Percentiles rank a stretch among this genome's conserved stretches.
phyloP scores from a whole-genome alignment of 2,888 invertebrate genomes.

The Calameuta pallipes region DNA sequence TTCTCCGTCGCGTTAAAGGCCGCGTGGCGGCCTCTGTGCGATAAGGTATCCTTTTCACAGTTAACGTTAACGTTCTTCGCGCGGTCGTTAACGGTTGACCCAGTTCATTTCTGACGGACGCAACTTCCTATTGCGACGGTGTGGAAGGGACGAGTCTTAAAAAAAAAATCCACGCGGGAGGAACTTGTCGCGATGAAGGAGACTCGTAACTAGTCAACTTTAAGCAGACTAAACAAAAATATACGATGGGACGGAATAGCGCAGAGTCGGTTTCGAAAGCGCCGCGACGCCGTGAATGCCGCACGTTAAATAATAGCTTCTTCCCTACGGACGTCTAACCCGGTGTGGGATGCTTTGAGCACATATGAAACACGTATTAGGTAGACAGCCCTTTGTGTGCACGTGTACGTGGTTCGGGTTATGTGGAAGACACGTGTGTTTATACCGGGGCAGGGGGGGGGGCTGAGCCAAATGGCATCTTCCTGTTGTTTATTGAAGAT shows the following conservation, averaged over 20 bases:
- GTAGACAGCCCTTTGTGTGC: neutral
- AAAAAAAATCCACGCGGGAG: neutral
- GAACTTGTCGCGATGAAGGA: neutral
- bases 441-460: neutral
- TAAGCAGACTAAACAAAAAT: neutral
- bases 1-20: neutral
- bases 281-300: neutral
- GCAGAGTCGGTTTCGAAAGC: neutral
- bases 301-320: neutral
- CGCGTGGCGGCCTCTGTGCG: neutral
- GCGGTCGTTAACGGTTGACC: neutral
- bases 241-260: neutral
- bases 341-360: neutral
- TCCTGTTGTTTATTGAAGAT: slow-evolving; percentile 30
- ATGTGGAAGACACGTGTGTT: slow-evolving; percentile 3
- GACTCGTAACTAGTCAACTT: neutral
- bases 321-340: neutral
- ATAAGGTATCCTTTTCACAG: neutral
- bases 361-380: neutral
- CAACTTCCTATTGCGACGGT: neutral
- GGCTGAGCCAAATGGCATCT: slow-evolving; percentile 28
- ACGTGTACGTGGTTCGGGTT: neutral
- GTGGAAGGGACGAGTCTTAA: neutral
- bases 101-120: neutral
- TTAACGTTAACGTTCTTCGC: neutral